Evolutionary conservation across 2,888 invertebrate genomes (phyloP).

Genomic region (Melolontha melolontha): DNA sequence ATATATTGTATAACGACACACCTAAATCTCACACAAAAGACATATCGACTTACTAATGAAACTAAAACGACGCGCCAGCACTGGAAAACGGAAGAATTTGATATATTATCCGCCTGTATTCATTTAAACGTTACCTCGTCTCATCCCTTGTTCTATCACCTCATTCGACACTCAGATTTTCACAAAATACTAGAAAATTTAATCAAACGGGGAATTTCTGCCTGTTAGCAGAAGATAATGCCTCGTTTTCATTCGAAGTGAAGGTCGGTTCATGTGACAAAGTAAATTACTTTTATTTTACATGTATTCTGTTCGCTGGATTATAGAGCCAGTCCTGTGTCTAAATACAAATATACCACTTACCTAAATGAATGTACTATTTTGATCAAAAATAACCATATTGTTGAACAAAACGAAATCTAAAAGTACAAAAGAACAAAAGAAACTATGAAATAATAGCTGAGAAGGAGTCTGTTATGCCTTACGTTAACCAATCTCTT

Average conservation of each 20-base stretch:
- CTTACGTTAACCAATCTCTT: too few relatives aligned
- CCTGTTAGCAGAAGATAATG: slow-evolving; percentile 12
- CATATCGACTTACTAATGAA: slow-evolving; percentile 17
- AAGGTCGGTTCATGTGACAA: slow-evolving; percentile 13
- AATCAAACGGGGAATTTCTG: slow-evolving; percentile 32
- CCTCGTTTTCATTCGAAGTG: neutral
- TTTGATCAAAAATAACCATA: too few relatives aligned
- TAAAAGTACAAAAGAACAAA: too few relatives aligned
- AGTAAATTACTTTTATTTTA: slow-evolving; percentile 28
- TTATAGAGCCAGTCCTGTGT: too few relatives aligned
- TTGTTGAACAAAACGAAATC: too few relatives aligned
- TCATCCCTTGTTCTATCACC: neutral
- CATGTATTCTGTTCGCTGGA: neutral
- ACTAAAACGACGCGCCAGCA: slow-evolving; percentile 3
- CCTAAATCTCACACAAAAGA: neutral
- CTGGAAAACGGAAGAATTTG: too few relatives aligned
- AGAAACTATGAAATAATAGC: too few relatives aligned
- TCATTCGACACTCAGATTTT: slow-evolving; percentile 31
- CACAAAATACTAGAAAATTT: slow-evolving; percentile 36
- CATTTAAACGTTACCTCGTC: too few relatives aligned
- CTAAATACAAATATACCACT: too few relatives aligned
- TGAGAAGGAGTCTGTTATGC: too few relatives aligned
- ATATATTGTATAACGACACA: neutral
- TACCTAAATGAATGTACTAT: too few relatives aligned
- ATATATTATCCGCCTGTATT: too few relatives aligned